These are phyloP conservation scores for Aeoliscus strigatus DNA, from an alignment of 2,797 vertebrate species.

Conservation along the genomic window DNA sequence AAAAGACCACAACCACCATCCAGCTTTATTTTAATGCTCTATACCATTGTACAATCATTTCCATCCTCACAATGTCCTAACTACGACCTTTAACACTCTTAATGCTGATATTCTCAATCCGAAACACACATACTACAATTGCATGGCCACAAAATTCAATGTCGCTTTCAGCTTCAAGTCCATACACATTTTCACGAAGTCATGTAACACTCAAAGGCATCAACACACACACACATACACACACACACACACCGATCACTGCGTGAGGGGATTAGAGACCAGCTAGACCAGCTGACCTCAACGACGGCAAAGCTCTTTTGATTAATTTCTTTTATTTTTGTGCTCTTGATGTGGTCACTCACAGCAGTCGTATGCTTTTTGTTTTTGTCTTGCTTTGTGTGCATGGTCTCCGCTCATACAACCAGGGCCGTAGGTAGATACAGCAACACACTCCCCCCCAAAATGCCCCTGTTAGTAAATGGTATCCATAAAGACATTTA, in stretches of 20 bases:
- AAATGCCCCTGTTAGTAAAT: conserved; percentile 92
- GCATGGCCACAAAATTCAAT: conserved; percentile 19
- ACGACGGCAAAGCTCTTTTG: conserved; percentile 36
- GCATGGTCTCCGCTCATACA: conserved; percentile 40
- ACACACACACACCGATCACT: conserved; percentile 17
- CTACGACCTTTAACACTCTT: conserved; percentile 47
- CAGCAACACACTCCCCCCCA: conserved; percentile 87
- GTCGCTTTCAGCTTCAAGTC: conserved; percentile 6
- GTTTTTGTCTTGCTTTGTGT: conserved; percentile 43
- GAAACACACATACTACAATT: conserved; percentile 4
- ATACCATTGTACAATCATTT: conserved; percentile 26
- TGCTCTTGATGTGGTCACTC: conserved; percentile 45
- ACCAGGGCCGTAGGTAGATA: conserved; percentile 84
- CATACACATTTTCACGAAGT: conserved; percentile 9
- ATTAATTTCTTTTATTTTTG: conserved; percentile 34
- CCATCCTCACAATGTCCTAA: conserved; percentile 46
- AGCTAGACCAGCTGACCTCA: conserved; percentile 30
- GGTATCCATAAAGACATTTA: conserved; percentile 88
- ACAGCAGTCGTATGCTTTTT: conserved; percentile 41
- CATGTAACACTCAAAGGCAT: conserved; percentile 7
- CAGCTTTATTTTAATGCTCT: conserved; percentile 35
- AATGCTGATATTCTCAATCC: conserved; percentile 12
- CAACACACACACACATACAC: conserved; percentile 5
- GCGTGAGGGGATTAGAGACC: conserved; percentile 28
- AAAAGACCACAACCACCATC: conserved; percentile 16